These are phyloP conservation scores for Stenodema calcarata DNA, from an alignment of 2,888 invertebrate genomes.

Conservation along the genomic window DNA sequence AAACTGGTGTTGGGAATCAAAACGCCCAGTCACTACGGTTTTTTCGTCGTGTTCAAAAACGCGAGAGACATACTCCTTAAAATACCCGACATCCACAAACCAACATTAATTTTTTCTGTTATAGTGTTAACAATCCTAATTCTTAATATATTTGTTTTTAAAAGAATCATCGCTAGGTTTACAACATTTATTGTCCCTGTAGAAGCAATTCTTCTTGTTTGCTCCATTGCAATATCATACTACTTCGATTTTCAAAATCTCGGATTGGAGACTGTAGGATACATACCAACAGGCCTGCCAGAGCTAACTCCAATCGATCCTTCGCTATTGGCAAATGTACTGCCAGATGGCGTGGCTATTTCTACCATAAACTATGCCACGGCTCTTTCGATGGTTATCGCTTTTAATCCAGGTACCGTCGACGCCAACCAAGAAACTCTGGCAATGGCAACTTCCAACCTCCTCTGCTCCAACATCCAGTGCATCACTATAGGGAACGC, in stretches of 20 bases:
- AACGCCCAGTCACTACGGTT: conserved; percentile 44
- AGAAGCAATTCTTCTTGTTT: conserved; percentile 49
- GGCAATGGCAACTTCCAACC: conserved; percentile 49
- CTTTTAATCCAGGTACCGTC: conserved; percentile 42
- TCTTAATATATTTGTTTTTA: conserved; percentile 39
- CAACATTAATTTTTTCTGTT: conserved; percentile 41
- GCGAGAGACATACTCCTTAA: conserved; percentile 2
- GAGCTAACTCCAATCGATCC: not conserved
- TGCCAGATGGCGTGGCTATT: conserved; percentile 33
- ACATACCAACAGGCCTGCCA: conserved; percentile 43
- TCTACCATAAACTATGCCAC: conserved; percentile 49
- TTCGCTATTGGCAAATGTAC: not conserved
- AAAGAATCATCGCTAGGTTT: conserved; percentile 26
- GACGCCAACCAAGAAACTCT: conserved; percentile 50
- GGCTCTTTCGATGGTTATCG: conserved; percentile 47
- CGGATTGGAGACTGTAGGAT: conserved; percentile 47
- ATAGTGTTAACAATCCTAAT: conserved; percentile 42
- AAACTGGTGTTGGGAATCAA: conserved; percentile 48
- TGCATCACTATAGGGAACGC: conserved; percentile 53
- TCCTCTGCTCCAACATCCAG: conserved; percentile 51
- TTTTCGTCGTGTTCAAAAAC: conserved; percentile 46
- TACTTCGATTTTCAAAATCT: conserved; percentile 25
- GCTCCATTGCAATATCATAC: conserved; percentile 40
- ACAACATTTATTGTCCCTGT: conserved; percentile 50
- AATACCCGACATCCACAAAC: conserved; percentile 32